A percentile compares a stretch with the other conserved stretches of the same genome.
Evolutionary conservation across 2,797 vertebrate genomes (phyloP).

Genomic region (Streptopelia turtur): DNA sequence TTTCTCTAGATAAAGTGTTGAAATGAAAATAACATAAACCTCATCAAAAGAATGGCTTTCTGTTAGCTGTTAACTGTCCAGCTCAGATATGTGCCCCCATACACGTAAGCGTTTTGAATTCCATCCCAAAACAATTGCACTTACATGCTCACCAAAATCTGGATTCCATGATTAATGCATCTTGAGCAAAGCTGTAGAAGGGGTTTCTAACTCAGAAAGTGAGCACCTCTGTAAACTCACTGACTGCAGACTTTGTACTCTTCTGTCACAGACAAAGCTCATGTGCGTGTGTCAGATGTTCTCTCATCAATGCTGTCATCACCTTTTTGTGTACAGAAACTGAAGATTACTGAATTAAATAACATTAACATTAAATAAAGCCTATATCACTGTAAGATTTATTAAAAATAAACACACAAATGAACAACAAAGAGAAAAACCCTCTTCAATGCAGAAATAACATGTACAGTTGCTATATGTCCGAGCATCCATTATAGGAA

Average conservation of each 20-base stretch:
- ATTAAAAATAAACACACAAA: too few relatives aligned
- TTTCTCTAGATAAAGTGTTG: neutral
- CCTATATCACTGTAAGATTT: neutral
- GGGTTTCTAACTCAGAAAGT: neutral
- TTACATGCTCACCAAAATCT: neutral
- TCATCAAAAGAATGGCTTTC: neutral
- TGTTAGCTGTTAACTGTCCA: neutral
- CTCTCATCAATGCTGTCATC: neutral
- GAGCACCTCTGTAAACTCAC: neutral
- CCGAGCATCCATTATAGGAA: neutral
- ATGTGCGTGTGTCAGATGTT: neutral
- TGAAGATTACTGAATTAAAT: neutral
- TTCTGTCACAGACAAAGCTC: neutral
- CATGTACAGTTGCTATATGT: neutral
- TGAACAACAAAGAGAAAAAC: too few relatives aligned
- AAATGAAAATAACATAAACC: neutral
- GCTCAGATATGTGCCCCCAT: accelerated
- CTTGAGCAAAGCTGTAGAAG: neutral
- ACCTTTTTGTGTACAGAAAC: neutral
- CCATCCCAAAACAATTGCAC: neutral
- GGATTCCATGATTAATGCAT: neutral
- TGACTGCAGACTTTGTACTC: neutral
- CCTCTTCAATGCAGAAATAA: neutral
- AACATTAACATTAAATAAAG: neutral
- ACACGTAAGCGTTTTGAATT: neutral